phyloP scores from a whole-genome alignment of 2,888 invertebrate species.

The Orgyia antiqua region DNA sequence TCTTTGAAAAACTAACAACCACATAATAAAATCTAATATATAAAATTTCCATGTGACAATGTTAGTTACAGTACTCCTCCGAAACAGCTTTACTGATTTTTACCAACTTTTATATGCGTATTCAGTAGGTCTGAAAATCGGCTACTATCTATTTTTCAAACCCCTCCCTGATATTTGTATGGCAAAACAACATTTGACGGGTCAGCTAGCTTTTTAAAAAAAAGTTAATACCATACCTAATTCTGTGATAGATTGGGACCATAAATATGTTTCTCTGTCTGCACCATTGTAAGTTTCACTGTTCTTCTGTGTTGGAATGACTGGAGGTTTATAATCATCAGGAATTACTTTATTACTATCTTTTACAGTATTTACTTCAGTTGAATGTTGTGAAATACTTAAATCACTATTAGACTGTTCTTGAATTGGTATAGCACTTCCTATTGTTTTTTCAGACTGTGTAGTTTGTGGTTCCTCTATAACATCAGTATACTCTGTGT shows the following conservation, averaged over 20 bases:
- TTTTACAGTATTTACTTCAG: slow-evolving; percentile 8
- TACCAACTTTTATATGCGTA: too few relatives aligned
- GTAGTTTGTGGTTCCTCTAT: slow-evolving; percentile 2
- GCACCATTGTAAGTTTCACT: slow-evolving; percentile 88
- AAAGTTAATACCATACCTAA: slow-evolving; percentile 70
- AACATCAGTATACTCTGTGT: slow-evolving; percentile 10
- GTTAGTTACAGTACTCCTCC: too few relatives aligned
- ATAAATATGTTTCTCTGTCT: slow-evolving; percentile 84
- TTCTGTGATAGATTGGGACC: slow-evolving; percentile 92
- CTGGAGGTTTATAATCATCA: slow-evolving; percentile 54
- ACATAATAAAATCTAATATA: too few relatives aligned
- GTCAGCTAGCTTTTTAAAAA: too few relatives aligned
- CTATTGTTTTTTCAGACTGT: neutral
- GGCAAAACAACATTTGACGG: too few relatives aligned
- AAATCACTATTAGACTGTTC: neutral
- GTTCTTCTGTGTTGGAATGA: slow-evolving; percentile 55
- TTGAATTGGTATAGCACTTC: neutral
- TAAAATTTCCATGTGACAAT: too few relatives aligned
- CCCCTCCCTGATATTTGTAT: too few relatives aligned
- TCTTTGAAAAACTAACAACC: too few relatives aligned
- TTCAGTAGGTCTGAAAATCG: too few relatives aligned
- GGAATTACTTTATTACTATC: slow-evolving; percentile 18
- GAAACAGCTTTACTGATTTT: too few relatives aligned
- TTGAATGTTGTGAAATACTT: neutral
- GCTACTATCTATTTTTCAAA: too few relatives aligned